A percentile compares a stretch with the other conserved stretches of the same genome.
phyloP scores from a whole-genome alignment of 2,113 vertebrate genomes.

The Silurus meridionalis region DNA sequence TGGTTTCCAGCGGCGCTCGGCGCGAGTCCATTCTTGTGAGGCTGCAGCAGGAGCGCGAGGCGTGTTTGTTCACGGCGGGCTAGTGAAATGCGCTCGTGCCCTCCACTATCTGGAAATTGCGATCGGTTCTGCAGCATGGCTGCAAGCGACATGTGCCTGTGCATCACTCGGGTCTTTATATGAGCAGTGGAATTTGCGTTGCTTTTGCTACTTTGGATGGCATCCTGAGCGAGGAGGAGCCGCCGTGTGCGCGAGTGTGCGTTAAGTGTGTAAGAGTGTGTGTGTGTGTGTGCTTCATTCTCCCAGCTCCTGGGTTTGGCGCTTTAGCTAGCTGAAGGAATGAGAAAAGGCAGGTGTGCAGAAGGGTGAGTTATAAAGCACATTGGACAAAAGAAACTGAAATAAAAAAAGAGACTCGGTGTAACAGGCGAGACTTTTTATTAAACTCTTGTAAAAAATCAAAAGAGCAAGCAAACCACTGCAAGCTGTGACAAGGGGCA shows the following conservation, averaged over 20 bases:
- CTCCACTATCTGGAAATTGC: constrained; percentile 14
- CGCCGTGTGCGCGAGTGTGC: constrained; percentile 12
- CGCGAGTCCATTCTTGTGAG: constrained; percentile 73
- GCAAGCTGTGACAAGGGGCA: constrained; percentile 48
- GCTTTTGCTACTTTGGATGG: constrained; percentile 56
- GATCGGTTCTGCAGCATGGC: constrained; percentile 55
- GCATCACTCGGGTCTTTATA: constrained; percentile 64
- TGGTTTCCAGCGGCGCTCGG: constrained; percentile 72
- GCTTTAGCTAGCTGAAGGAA: not conserved
- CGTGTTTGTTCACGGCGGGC: constrained; percentile 26
- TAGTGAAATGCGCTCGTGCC: constrained; percentile 44
- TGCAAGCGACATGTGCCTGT: constrained; percentile 59
- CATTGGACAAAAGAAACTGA: not conserved
- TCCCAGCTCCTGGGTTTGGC: not conserved
- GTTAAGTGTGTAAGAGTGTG: not conserved
- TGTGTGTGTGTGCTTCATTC: not conserved
- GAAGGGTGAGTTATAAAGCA: constrained; percentile 24
- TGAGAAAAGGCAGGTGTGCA: constrained; percentile 57
- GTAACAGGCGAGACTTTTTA: constrained; percentile 31
- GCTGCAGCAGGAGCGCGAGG: constrained; percentile 56
- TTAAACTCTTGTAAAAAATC: constrained; percentile 28
- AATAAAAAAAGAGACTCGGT: constrained; percentile 36
- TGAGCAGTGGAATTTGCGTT: constrained; percentile 53
- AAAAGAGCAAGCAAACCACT: constrained; percentile 40
- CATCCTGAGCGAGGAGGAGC: constrained; percentile 62